These are phyloP conservation scores for Cromileptes altivelis DNA, from an alignment of 2,113 vertebrate species.

Conservation along the genomic window DNA sequence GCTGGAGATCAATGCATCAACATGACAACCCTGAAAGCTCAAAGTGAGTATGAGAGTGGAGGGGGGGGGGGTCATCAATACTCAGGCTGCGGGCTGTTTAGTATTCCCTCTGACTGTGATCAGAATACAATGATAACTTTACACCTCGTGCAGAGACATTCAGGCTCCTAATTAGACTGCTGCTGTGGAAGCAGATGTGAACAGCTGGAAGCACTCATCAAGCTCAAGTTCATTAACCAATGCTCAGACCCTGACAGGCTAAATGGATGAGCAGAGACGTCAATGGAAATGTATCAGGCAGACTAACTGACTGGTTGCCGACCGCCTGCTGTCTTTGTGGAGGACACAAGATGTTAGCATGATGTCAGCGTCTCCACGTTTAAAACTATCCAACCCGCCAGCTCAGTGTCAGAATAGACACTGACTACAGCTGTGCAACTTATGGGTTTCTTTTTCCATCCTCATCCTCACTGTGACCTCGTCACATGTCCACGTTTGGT, in stretches of 20 bases:
- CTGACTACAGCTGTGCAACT: too few relatives aligned
- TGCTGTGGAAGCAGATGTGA: constrained; percentile 74
- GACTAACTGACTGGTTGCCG: not conserved
- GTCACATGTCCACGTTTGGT: too few relatives aligned
- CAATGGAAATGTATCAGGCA: constrained; percentile 25
- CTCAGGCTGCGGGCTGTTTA: constrained; percentile 34
- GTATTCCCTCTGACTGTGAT: constrained; percentile 49
- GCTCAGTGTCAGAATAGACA: not conserved
- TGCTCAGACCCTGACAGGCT: constrained; percentile 56
- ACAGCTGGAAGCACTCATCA: constrained; percentile 71
- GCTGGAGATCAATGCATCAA: constrained; percentile 69
- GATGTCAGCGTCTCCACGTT: not conserved
- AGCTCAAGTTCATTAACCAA: constrained; percentile 60
- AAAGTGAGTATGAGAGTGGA: constrained; percentile 40
- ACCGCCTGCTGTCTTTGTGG: constrained; percentile 6
- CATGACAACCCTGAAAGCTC: constrained; percentile 59
- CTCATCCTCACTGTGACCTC: too few relatives aligned
- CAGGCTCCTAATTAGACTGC: constrained; percentile 58
- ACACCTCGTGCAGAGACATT: constrained; percentile 35
- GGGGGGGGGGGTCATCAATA: constrained; percentile 41
- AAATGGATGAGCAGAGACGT: constrained; percentile 57
- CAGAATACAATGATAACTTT: constrained; percentile 47
- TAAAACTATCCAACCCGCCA: not conserved
- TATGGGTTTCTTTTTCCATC: too few relatives aligned
- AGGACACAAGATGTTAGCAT: not conserved